Evolutionary conservation across 2,888 invertebrate genomes (phyloP).

Genomic region (Notodonta dromedarius): DNA sequence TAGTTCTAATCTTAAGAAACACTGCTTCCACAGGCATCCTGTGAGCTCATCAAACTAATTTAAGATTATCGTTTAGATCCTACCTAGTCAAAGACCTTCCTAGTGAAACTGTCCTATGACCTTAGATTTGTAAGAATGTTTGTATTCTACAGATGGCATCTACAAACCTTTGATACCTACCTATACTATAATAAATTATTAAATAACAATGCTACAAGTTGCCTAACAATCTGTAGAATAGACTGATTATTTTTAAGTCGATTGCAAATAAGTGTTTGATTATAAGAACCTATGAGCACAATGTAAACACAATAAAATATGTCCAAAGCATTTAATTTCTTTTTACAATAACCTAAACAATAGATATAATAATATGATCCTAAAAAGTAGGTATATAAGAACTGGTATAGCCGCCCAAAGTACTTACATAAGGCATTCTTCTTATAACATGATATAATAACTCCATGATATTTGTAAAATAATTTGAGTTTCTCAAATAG

Average conservation of each 20-base stretch:
- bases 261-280: too few relatives aligned
- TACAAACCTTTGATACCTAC: too few relatives aligned
- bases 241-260: too few relatives aligned
- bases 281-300: too few relatives aligned
- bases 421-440: constrained; percentile 62
- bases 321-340: constrained; percentile 65
- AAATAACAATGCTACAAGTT: too few relatives aligned
- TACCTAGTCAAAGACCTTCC: not conserved
- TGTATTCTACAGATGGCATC: too few relatives aligned
- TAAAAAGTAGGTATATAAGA: constrained; percentile 63
- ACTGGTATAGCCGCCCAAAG: constrained; percentile 72
- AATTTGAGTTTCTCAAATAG: constrained; percentile 64
- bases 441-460: constrained; percentile 72
- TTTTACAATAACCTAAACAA: constrained; percentile 64
- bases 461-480: constrained; percentile 64
- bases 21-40: constrained; percentile 60
- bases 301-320: constrained; percentile 35
- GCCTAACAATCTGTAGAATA: too few relatives aligned
- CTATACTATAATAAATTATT: too few relatives aligned
- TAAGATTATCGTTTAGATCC: not conserved
- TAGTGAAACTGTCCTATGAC: not conserved
- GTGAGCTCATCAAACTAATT: constrained; percentile 15
- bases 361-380: constrained; percentile 50
- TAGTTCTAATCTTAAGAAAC: constrained; percentile 79
- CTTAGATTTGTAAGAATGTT: too few relatives aligned